These are phyloP conservation scores for Danio aesculapii DNA, from an alignment of 2,797 vertebrate genomes.

Conservation along the genomic window DNA sequence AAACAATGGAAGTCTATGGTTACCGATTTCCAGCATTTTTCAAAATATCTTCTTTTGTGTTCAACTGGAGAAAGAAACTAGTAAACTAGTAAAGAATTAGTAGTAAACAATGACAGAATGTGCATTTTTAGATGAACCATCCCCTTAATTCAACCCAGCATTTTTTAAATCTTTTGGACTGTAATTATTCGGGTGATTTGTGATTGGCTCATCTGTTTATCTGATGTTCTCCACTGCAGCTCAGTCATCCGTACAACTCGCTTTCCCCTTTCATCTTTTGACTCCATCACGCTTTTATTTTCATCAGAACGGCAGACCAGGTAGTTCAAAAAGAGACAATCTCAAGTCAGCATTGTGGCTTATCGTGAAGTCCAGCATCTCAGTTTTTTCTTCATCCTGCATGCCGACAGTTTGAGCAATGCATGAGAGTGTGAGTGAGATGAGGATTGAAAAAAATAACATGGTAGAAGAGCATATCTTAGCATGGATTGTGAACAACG, in stretches of 20 bases:
- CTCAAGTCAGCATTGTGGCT: constrained; percentile 24
- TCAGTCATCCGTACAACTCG: constrained; percentile 95
- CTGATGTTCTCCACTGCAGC: constrained; percentile 84
- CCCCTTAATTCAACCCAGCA: too few species aligned
- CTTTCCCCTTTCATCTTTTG: constrained; percentile 99
- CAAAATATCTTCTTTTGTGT: too few species aligned
- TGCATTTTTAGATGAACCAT: too few species aligned
- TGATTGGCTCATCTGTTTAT: constrained; percentile 31
- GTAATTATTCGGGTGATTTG: background rate
- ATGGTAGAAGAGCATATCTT: too few species aligned
- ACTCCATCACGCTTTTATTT: constrained; percentile 75
- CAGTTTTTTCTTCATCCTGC: constrained; percentile 40
- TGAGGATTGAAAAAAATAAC: background rate
- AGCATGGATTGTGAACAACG: constrained; percentile 52
- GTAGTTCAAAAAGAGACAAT: constrained; percentile 73
- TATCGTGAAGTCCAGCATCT: background rate
- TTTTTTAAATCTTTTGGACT: too few species aligned
- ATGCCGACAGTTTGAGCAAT: background rate
- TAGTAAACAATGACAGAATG: too few species aligned
- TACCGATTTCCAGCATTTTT: too few species aligned
- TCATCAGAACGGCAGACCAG: constrained; percentile 71
- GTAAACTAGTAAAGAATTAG: too few species aligned
- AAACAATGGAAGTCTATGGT: too few species aligned
- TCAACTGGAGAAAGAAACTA: too few species aligned
- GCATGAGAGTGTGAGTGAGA: background rate